These are phyloP conservation scores for Atopsyche davidsoni DNA, from an alignment of 1,140 invertebrate species.

Conservation along the genomic window DNA sequence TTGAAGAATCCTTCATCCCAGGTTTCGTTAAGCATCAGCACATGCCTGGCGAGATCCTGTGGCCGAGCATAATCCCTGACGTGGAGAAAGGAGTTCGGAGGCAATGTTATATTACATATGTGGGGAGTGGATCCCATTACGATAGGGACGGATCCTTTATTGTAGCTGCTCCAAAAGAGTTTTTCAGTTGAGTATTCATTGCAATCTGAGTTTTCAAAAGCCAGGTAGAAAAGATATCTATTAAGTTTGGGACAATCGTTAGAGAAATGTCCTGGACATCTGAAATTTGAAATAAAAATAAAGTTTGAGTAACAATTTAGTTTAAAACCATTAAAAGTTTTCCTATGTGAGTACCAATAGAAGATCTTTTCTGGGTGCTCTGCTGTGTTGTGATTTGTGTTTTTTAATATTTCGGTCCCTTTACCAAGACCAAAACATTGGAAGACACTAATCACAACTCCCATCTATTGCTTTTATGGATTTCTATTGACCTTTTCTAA, in stretches of 20 bases:
- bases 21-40: conserved; percentile 52
- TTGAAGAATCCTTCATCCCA: conserved; percentile 46
- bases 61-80: conserved; percentile 62
- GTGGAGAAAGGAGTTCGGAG: conserved; percentile 59
- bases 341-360: too few relatives aligned
- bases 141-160: conserved; percentile 54
- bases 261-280: conserved; percentile 51
- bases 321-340: neutral
- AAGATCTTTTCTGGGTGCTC: too few relatives aligned
- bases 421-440: too few relatives aligned
- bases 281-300: conserved; percentile 28
- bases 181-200: conserved; percentile 60
- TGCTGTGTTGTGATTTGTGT: too few relatives aligned
- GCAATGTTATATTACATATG: conserved; percentile 49
- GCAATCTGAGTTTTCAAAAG: conserved; percentile 65
- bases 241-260: conserved; percentile 46
- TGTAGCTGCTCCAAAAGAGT: conserved; percentile 54
- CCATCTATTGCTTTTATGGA: too few relatives aligned
- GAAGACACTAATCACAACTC: too few relatives aligned
- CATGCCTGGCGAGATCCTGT: conserved; percentile 53
- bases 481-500: too few relatives aligned
- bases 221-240: conserved; percentile 61
- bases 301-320: neutral
- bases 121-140: conserved; percentile 51
- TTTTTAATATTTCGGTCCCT: too few relatives aligned